These are phyloP conservation scores for Orthonychiurus folsomi DNA, from an alignment of 2,888 invertebrate species.

Conservation along the genomic window DNA sequence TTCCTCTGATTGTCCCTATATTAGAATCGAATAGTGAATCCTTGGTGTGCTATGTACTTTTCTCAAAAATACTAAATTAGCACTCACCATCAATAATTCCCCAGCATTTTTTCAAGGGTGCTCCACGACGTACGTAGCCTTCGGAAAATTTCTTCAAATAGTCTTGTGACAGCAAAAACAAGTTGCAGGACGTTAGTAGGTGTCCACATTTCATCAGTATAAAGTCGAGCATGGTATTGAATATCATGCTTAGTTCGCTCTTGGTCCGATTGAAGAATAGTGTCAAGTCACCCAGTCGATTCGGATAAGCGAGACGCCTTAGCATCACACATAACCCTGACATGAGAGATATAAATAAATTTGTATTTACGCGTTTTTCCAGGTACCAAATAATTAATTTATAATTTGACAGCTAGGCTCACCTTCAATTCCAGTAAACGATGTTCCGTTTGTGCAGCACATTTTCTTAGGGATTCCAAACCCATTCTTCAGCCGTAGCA, in stretches of 20 bases:
- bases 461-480: slow-evolving; percentile 3
- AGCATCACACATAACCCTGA: slow-evolving; percentile 16
- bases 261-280: neutral
- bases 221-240: neutral
- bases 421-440: slow-evolving; percentile 5
- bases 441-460: neutral
- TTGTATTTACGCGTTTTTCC: too few relatives aligned
- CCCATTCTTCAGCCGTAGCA: neutral
- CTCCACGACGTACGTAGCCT: neutral
- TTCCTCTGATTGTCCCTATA: slow-evolving; percentile 5
- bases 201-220: neutral
- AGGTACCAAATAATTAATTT: too few relatives aligned
- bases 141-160: neutral
- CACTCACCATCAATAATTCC: slow-evolving; percentile 12
- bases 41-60: neutral
- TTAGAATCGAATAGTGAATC: too few relatives aligned
- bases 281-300: slow-evolving; percentile 5
- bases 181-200: neutral
- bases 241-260: slow-evolving; percentile 12
- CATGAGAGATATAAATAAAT: neutral
- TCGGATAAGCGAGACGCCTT: slow-evolving; percentile 12
- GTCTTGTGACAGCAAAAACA: neutral
- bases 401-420: neutral
- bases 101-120: neutral
- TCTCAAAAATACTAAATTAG: neutral